Conservation (phyloP, 2,888 invertebrate genomes). For the Exephanes ischioxanthus region DNA sequence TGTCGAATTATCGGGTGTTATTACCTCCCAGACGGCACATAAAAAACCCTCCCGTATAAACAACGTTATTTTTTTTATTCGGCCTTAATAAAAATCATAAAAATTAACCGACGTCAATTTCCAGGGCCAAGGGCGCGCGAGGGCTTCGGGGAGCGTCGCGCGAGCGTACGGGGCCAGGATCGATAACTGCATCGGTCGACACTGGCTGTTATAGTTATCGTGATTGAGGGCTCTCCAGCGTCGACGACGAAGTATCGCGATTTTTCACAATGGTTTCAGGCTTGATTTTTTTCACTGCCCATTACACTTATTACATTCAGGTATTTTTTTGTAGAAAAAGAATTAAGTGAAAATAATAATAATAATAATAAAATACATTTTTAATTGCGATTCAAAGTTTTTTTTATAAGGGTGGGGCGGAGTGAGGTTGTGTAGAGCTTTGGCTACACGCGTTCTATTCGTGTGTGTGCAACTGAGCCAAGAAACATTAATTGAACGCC, state of each 20-base stretch:
- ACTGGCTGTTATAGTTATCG: slow-evolving; percentile 31
- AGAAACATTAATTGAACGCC: not conserved
- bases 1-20: not conserved
- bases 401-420: not conserved
- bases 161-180: slow-evolving; percentile 53
- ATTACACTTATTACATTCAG: not conserved
- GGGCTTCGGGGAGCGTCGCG: slow-evolving; percentile 59
- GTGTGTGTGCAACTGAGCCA: not conserved
- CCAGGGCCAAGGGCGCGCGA: slow-evolving; percentile 63
- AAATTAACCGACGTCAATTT: slow-evolving; percentile 37
- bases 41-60: not conserved
- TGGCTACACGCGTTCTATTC: not conserved
- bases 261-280: not conserved
- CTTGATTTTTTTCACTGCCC: not conserved
- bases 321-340: not conserved
- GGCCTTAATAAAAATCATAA: not conserved
- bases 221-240: not conserved
- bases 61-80: not conserved
- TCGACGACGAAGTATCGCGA: not conserved
- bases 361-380: not conserved
- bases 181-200: slow-evolving; percentile 61
- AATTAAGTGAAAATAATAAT: not conserved
- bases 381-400: not conserved
- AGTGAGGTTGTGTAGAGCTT: not conserved
- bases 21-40: too few relatives aligned